These are phyloP conservation scores for Papilio protenor DNA, from an alignment of 2,888 invertebrate species.

Conservation along the genomic window DNA sequence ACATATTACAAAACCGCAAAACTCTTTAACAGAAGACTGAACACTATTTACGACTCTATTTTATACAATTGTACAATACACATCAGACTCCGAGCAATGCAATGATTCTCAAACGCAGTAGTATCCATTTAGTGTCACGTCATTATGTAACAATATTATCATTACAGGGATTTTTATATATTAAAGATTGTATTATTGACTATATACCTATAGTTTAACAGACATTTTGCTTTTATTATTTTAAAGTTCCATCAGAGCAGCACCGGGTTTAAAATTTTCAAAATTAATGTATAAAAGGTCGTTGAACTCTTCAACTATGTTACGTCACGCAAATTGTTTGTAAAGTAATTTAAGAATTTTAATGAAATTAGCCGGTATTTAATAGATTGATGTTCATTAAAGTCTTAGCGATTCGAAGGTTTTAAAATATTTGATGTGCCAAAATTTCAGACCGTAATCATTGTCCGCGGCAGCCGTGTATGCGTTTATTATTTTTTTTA, in stretches of 20 bases:
- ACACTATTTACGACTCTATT: constrained; percentile 82
- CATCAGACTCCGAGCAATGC: constrained; percentile 59
- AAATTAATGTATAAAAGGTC: constrained; percentile 42
- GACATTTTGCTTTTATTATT: constrained; percentile 68
- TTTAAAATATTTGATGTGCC: constrained; percentile 67
- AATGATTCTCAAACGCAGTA: constrained; percentile 53
- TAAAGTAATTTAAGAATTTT: constrained; percentile 54
- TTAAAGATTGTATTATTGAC: constrained; percentile 79
- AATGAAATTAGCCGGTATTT: constrained; percentile 55
- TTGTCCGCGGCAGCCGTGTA: constrained; percentile 38
- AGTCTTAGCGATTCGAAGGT: constrained; percentile 47
- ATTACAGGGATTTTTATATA: constrained; percentile 85
- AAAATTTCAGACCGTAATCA: constrained; percentile 57
- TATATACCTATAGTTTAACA: constrained; percentile 78
- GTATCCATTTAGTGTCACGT: constrained; percentile 69
- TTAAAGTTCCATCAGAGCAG: constrained; percentile 58
- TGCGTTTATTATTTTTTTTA: constrained; percentile 32
- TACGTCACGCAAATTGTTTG: constrained; percentile 47
- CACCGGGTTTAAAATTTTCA: constrained; percentile 44
- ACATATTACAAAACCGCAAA: constrained; percentile 61
- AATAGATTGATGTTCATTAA: constrained; percentile 47
- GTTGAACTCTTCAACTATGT: constrained; percentile 43
- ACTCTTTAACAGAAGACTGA: constrained; percentile 81
- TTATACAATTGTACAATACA: constrained; percentile 80
- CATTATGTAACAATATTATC: constrained; percentile 80